These are phyloP conservation scores for Spodoptera picta DNA, from an alignment of 2,888 invertebrate species.

Conservation along the genomic window DNA sequence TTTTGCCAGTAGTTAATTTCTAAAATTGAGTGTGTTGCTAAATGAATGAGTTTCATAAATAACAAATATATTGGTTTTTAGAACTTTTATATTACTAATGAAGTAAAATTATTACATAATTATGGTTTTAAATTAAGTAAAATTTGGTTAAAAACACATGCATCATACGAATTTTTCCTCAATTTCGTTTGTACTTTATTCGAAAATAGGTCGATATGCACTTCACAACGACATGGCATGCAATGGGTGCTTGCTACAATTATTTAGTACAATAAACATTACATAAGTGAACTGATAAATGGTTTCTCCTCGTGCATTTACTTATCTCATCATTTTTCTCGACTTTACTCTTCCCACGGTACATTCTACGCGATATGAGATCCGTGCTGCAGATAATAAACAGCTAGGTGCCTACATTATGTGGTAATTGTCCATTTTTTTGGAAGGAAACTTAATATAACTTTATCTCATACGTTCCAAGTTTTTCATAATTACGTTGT, in stretches of 20 bases:
- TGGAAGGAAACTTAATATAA: conserved; percentile 20
- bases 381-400: conserved; percentile 60
- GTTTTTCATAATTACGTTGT: neutral
- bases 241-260: conserved; percentile 45
- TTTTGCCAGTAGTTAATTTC: no score
- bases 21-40: no score
- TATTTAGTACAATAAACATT: conserved; percentile 54
- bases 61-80: no score
- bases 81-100: no score
- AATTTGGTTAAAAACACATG: no score
- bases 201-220: no score
- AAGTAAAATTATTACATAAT: no score
- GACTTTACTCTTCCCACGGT: conserved; percentile 64
- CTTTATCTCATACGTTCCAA: conserved; percentile 14
- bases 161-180: no score
- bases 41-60: no score
- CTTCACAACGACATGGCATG: no score
- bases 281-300: conserved; percentile 59
- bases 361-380: conserved; percentile 51
- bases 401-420: conserved; percentile 34
- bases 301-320: conserved; percentile 49
- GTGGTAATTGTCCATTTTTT: conserved; percentile 31
- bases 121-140: no score
- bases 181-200: no score
- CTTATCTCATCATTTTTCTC: conserved; percentile 55